Percentiles rank a stretch among this genome's conserved stretches.
phyloP scores from a whole-genome alignment of 2,888 invertebrate species.

The Lydus trimaculatus region DNA sequence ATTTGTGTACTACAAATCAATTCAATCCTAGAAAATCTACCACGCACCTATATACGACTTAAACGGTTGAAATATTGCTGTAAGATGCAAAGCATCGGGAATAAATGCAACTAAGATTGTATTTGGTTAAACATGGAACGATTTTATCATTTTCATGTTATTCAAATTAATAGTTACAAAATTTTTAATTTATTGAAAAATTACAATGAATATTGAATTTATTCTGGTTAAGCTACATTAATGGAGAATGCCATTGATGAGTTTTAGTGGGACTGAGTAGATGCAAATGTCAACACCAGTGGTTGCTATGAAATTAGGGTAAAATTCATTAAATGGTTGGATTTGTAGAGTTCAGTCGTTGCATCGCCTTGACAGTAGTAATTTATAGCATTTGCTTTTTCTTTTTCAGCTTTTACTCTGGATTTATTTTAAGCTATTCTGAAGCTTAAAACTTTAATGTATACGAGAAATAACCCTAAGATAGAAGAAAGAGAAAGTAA shows the following conservation, averaged over 20 bases:
- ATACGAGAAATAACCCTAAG: conserved; percentile 50
- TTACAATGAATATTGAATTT: neutral
- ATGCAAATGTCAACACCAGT: neutral
- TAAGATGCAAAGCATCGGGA: conserved; percentile 30
- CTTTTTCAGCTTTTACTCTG: conserved; percentile 46
- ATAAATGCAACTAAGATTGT: conserved; percentile 1
- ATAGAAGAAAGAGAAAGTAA: conserved; percentile 52
- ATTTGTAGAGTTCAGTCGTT: conserved; percentile 32
- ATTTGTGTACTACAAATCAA: conserved; percentile 61
- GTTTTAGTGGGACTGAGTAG: neutral
- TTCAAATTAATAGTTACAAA: neutral
- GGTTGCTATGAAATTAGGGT: neutral
- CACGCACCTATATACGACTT: conserved; percentile 33
- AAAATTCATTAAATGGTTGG: conserved; percentile 19
- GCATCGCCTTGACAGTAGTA: conserved; percentile 42
- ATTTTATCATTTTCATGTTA: neutral
- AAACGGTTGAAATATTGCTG: conserved; percentile 53
- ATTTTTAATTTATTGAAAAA: neutral
- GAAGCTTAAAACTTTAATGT: conserved; percentile 52
- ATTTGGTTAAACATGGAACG: neutral
- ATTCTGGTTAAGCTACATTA: neutral
- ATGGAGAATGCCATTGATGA: neutral
- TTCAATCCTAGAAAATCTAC: conserved; percentile 57
- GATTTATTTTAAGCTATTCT: conserved; percentile 50
- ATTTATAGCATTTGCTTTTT: conserved; percentile 53